These are phyloP conservation scores for Platycercus adscitus DNA, from an alignment of 2,113 vertebrate genomes.

Conservation along the genomic window DNA sequence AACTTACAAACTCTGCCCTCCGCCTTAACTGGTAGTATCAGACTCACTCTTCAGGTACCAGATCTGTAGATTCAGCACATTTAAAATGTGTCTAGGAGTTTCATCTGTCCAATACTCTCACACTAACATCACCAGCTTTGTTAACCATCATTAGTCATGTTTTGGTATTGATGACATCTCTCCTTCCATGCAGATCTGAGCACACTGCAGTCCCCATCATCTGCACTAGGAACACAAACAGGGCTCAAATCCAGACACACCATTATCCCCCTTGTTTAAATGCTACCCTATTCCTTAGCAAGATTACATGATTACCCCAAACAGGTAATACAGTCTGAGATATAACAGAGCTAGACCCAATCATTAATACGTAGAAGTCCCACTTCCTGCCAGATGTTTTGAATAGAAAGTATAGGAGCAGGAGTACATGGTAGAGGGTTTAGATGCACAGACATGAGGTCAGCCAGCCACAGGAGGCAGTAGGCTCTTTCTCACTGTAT, in stretches of 20 bases:
- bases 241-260: neutral
- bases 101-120: neutral
- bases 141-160: neutral
- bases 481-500: neutral
- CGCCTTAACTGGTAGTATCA: neutral
- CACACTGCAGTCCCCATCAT: neutral
- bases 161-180: neutral
- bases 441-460: neutral
- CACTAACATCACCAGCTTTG: neutral
- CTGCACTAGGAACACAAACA: neutral
- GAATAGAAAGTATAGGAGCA: neutral
- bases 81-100: neutral
- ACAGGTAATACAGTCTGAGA: neutral
- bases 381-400: neutral
- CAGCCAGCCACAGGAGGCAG: neutral
- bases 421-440: neutral
- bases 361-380: fast-evolving
- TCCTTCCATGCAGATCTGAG: neutral
- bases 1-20: neutral
- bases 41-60: neutral
- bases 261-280: neutral
- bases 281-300: neutral
- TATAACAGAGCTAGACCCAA: neutral
- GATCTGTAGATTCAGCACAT: neutral
- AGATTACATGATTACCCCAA: neutral